Base-by-base conservation (phyloP, 2,888 invertebrate species). In the Ophonus ardosiacus region DNA sequence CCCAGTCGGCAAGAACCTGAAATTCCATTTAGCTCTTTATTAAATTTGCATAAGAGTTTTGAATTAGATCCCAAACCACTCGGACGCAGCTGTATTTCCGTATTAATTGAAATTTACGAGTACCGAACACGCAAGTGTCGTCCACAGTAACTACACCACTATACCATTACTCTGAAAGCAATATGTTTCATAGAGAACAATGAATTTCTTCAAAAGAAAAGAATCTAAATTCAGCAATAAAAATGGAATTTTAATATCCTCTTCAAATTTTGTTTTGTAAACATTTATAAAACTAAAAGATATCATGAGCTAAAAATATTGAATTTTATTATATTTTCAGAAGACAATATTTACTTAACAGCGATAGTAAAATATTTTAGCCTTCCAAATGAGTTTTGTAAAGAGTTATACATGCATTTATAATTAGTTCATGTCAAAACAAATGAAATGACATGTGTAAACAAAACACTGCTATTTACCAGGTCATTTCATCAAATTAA, bases 391-490 rank as follows among this genome's bases (percentile, higher is more conserved):
- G 68, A 68, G 38, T 38, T 68, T 68, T 13, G 63, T 63, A 63
- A 38, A 68, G 68, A 68, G 68, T 38, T 68, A 68, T 68, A 68
- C 68, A 68, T 68, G 38, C 68, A 68, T 68, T 38, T 68, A 68
- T 68, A 68, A 68, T 68, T 68, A 68, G 68, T 68, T 10, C 68
- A 74, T 43, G 71, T 74, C 71, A 74, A 74, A 74, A 74, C 71
- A 74, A 74, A 74, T 74, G 71, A 43, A 74, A 74, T 74, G 71
- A 43, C 71, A 74, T 74, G 15, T 43, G 71, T 74, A 74, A 74
- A 74, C 71, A 43, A 74, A 74, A 74, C 43, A 43, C 38, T 43
- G 71, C 71, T 43, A 74, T 74, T 74, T 74, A 43, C 68, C 68
- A 68, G 68, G 38, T 68, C 68, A 68, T 68, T 68, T 68, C 38